Evolutionary conservation across 2,113 vertebrate genomes (phyloP).

Genomic region (Prinia subflava): DNA sequence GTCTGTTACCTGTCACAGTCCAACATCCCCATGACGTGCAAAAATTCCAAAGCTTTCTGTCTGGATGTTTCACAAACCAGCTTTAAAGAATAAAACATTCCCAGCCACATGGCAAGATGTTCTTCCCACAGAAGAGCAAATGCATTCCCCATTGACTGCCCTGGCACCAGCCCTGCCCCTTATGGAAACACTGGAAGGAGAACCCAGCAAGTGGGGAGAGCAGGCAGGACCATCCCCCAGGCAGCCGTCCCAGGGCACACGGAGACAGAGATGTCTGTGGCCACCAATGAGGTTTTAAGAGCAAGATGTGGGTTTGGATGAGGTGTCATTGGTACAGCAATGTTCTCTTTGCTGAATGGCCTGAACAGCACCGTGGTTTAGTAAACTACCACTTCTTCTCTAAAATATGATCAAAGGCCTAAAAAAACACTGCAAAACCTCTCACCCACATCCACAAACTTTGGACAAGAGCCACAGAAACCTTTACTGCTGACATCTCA

Average conservation of each 20-base stretch:
- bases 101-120: rapidly evolving
- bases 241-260: not conserved
- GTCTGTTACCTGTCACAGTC: not conserved
- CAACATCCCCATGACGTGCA: not conserved
- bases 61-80: not conserved
- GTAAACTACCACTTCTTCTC: not conserved
- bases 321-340: not conserved
- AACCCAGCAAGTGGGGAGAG: not conserved
- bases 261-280: rapidly evolving
- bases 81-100: not conserved
- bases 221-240: not conserved
- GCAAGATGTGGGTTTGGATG: not conserved
- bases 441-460: not conserved
- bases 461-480: not conserved
- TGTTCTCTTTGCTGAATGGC: not conserved
- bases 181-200: not conserved
- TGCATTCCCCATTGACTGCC: not conserved
- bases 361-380: not conserved
- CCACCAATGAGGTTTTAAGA: not conserved
- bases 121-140: not conserved
- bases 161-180: not conserved
- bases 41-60: not conserved
- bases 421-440: not conserved
- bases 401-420: not conserved
- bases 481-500: not conserved